Base-by-base conservation (phyloP, 1,140 invertebrate genomes). In the Drosophila kepulauana region DNA sequence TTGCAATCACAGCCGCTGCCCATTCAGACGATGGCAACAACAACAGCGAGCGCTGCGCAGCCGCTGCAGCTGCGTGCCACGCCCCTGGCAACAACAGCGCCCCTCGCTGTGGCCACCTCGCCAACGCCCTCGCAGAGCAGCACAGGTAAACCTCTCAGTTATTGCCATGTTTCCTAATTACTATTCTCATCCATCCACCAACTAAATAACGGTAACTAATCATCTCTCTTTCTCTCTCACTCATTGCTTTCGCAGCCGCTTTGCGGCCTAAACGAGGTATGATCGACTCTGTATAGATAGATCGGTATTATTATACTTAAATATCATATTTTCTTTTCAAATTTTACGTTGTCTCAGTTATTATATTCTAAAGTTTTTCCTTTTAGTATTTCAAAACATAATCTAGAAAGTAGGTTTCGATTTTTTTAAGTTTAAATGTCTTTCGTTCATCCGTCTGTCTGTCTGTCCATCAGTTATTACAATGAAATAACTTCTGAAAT, bases 51-150 rank as follows among this genome's bases (percentile, higher is more conserved):
- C 7, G 28, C 69, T 3, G 41, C 56, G 20, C 80, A 74, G 51
- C 62, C 30, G 33, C 84, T 58, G 54, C 78, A 77, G 28, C 13
- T 84, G 66, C 68, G 84, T 30, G 84, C 84, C 74, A 88, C 85
- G 48, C 81, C 85, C 74, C 81, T 82, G 15, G 79, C 82, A 6
- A 79, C 71, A 45, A 82, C 84, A 8, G 82, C 82, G 5, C 82
- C 85, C 7, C 57, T 84, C 7, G 86, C 81, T 15, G 82, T 82
- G 57, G 81, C 91, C 13, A 92, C 80, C 13, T 92, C 92, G 8
- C 92, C 92, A 56, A 92, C 92, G 35, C 92, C 92, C 46, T 92
- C 92, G 33, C 91, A 92, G 76, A 68, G 82, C 62, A 92, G 92
- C 57, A 91, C 88, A 67, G 91, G 88, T 92, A 63, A 63, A 64